Percentiles rank a stretch among this genome's conserved stretches.
Conservation (phyloP, 2,113 vertebrate genomes). For the Callionymus lyra region DNA sequence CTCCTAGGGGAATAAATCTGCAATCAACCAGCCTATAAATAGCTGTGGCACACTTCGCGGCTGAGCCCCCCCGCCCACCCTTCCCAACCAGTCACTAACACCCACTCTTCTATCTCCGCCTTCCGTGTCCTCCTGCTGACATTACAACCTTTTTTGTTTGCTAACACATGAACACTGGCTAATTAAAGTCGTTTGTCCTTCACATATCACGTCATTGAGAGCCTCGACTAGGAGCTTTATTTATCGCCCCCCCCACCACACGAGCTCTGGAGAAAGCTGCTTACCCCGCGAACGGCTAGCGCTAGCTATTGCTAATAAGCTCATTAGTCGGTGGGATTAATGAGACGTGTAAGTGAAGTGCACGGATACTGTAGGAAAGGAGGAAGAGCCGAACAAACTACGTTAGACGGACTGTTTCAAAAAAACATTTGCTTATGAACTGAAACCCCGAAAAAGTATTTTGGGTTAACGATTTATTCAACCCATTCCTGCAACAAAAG, state of each 20-base stretch:
- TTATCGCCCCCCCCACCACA: conserved; percentile 39
- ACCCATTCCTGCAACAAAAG: too few relatives aligned
- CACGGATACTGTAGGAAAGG: conserved; percentile 30
- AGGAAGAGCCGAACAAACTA: conserved; percentile 5
- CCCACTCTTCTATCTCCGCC: conserved; percentile 11
- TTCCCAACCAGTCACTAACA: conserved; percentile 29
- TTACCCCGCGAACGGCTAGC: conserved; percentile 27
- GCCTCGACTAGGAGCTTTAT: conserved; percentile 33
- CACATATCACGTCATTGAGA: conserved; percentile 57
- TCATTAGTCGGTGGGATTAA: conserved; percentile 59
- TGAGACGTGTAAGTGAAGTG: conserved; percentile 55
- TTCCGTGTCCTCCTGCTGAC: conserved; percentile 14
- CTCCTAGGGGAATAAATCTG: conserved; percentile 67
- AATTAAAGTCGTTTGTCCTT: conserved; percentile 62
- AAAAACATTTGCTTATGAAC: too few relatives aligned
- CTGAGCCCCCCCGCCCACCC: conserved; percentile 34
- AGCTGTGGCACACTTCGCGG: conserved; percentile 57
- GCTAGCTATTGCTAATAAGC: conserved; percentile 55
- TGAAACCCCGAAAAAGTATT: too few relatives aligned
- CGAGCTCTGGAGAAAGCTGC: conserved; percentile 27
- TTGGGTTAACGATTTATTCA: too few relatives aligned
- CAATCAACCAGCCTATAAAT: conserved; percentile 71
- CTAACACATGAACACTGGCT: conserved; percentile 54
- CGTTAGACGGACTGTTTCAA: too few relatives aligned
- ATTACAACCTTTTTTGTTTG: conserved; percentile 35